Evolutionary conservation across 2,888 invertebrate species (phyloP).

Genomic region (Sepioteuthis lessoniana): DNA sequence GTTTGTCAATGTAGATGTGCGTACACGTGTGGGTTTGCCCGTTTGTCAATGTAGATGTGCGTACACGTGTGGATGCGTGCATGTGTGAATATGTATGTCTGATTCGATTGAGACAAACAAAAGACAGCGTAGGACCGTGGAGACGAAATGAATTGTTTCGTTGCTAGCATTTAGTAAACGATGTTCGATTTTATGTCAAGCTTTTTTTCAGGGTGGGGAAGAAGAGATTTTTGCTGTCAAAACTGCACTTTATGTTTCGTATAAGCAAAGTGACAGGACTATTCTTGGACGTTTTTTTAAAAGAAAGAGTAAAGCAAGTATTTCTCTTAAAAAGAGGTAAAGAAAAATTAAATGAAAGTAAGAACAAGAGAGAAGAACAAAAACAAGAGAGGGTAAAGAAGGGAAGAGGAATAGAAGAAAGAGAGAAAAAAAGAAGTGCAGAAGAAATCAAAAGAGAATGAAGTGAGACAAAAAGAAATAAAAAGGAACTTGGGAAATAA

Average conservation of each 20-base stretch:
- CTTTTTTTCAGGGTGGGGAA: background rate
- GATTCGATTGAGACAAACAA: background rate
- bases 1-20: background rate
- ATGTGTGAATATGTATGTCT: background rate
- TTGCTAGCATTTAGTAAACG: background rate
- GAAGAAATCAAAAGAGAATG: background rate
- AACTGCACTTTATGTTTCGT: background rate
- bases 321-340: background rate
- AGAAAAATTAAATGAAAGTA: background rate
- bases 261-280: background rate
- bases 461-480: no score
- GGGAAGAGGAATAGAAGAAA: background rate
- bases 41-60: background rate
- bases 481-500: background rate
- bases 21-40: background rate
- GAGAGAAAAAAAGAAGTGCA: background rate
- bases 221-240: background rate
- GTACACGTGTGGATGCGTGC: background rate
- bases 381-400: background rate
- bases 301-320: no score
- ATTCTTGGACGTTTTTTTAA: background rate
- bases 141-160: background rate
- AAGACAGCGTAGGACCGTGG: background rate
- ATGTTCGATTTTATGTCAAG: background rate
- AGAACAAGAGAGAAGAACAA: background rate